Conservation (phyloP, 1,140 invertebrate species). For the Plodia interpunctella region DNA sequence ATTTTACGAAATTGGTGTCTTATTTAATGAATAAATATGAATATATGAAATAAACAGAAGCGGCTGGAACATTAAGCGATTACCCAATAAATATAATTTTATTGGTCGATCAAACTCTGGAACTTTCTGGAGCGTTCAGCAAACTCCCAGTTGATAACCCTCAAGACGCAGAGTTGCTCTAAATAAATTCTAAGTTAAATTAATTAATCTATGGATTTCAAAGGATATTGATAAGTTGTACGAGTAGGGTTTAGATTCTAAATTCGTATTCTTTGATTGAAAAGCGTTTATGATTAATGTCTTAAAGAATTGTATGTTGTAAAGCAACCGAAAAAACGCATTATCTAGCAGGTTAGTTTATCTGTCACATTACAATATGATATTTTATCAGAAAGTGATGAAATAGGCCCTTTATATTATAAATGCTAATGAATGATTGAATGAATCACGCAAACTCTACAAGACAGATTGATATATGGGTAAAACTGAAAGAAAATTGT, state of each 20-base stretch:
- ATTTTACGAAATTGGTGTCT: neutral
- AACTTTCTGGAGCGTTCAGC: neutral
- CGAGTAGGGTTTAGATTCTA: neutral
- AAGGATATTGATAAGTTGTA: conserved; percentile 7
- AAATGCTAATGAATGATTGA: too few species aligned
- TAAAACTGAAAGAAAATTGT: too few species aligned
- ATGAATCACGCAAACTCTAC: too few species aligned
- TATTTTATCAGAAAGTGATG: too few species aligned
- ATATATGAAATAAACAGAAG: neutral
- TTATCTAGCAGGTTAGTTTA: too few species aligned
- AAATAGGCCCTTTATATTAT: too few species aligned
- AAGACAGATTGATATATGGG: too few species aligned
- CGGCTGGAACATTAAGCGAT: neutral
- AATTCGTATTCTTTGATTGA: too few species aligned
- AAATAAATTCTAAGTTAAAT: conserved; percentile 2
- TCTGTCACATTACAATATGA: too few species aligned
- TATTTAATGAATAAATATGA: neutral
- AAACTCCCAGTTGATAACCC: neutral
- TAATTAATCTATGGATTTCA: conserved; percentile 6
- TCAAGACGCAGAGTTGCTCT: neutral
- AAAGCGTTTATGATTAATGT: too few species aligned
- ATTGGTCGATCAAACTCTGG: neutral
- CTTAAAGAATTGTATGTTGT: too few species aligned
- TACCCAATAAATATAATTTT: conserved; percentile 3
- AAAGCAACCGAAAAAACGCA: too few species aligned